Evolutionary conservation across 2,888 invertebrate species (phyloP), one percentile per base, ranked within the genome.

Genomic region (Tipula helvola): DNA sequence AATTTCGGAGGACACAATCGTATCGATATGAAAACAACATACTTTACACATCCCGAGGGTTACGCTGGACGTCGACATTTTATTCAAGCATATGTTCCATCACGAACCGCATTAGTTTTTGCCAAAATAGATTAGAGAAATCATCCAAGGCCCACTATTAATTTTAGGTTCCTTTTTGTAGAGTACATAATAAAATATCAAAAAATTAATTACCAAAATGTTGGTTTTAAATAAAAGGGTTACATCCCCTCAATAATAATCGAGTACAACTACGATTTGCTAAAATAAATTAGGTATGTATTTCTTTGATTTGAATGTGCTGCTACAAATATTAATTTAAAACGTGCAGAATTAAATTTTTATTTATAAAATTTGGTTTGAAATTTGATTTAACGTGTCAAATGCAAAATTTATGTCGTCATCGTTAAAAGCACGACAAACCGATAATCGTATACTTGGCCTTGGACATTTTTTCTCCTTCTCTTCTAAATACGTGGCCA

Each of bases 1-100:
- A 90, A 94, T 87, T 98, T 95, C 92, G 97, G 96, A 36, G 98
- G 98, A 0, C 95, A 95, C 89, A 93, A 93, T 88, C 93, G 97
- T 84, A 91, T 98, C 13, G 95, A 97, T 91, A 93, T 93, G 83
- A 93, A 90, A 87, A 93, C 94, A 42, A 92, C 93, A 87, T 94
- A 94, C 89, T 93, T 93, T 88, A 95, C 97, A 0, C 92, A 92
- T 88, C 92, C 94, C 2, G 95, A 96, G 88, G 93, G 94, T 0
- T 96, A 94, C 92, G 94, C 95, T 88, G 94, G 95, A 28, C 93
- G 97, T 87, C 91, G 92, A 71, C 93, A 95, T 91, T 94, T 93
- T 87, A 90, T 94, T 88, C 93, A 94, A 91, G 93, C 95, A 3
- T 96, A 96, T 91, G 92, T 95, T 88, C 96, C 96, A 0, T 94